Base-by-base conservation (phyloP, 2,113 vertebrate species). In the Neomonachus schauinslandi region DNA sequence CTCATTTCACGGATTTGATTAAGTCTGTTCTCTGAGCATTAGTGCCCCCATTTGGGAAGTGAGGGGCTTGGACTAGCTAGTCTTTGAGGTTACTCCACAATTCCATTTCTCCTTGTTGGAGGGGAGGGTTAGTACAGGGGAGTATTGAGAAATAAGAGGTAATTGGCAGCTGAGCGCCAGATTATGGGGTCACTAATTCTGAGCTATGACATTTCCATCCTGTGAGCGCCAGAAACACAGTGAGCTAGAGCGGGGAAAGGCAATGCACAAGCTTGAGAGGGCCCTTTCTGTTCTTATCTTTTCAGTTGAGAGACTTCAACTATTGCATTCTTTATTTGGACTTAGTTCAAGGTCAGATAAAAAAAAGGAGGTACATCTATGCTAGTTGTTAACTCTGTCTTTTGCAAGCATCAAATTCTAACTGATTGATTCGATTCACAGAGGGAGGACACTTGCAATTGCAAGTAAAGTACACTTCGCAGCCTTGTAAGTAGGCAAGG, bases 221-320 rank as follows among this genome's bases (percentile, higher is more conserved):
- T 72, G 31, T 53, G 72, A 94, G 59, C 92, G 9, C 26, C 61
- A 80, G 79, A 81, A 51, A 74, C 18, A 55, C 74, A 9, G 55
- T 14, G 83, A 90, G 28, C 51, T 21, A 8, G 14, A 79, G 74
- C 4, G 9, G 51, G 42, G 67, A 46, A 12, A 31, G 36, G 28
- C 22, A 31, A 28, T 24, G 76, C 67, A 19, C 69, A 42, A 51
- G 31, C 11, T 74, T 51, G 33, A 36, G 19, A 42, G 26, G 77
- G 55, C 15, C 55, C 51, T 69, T 81, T 89, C 89, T 74, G 82
- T 97, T 86, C 95, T 57, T 33, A 24, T 57, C 89, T 85, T 95
- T 63, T 96, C 92, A 87, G 89, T 5, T 95, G 96, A 96, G 67
- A 95, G 83, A 95, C 21, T 80, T 94, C 59, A 51, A 33, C 33